Percentiles rank a stretch among this genome's conserved stretches.
Evolutionary conservation across 2,888 invertebrate genomes (phyloP).

Genomic region (Pachydiplax longipennis): DNA sequence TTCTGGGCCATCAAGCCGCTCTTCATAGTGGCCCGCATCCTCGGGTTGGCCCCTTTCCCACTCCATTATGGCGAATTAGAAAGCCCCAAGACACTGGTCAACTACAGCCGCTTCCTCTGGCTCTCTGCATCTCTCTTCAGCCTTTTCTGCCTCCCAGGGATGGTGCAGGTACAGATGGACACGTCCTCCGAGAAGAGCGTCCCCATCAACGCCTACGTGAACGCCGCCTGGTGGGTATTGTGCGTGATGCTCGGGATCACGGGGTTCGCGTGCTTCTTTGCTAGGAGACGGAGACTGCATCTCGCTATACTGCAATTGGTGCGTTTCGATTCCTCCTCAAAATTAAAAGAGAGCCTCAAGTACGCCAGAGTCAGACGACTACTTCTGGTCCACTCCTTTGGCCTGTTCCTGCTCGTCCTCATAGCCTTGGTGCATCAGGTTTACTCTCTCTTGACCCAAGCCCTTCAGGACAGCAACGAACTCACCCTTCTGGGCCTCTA

Average conservation of each 20-base stretch:
- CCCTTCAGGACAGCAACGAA: constrained; percentile 13
- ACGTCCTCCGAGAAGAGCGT: neutral
- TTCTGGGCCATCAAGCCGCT: constrained; percentile 10
- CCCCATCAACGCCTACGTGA: constrained; percentile 20
- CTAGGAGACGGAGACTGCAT: neutral
- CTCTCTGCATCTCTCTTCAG: neutral
- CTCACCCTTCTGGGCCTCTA: constrained; percentile 13
- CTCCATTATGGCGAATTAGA: neutral
- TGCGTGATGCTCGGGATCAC: neutral
- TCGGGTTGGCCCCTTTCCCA: neutral
- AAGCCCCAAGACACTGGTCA: neutral
- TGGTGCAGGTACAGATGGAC: constrained; percentile 4
- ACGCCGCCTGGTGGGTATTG: constrained; percentile 10
- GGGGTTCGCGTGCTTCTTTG: neutral
- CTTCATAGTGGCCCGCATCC: neutral
- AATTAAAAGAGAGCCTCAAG: neutral
- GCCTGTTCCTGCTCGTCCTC: neutral
- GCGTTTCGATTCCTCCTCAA: neutral
- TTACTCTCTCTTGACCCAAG: neutral
- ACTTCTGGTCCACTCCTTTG: neutral
- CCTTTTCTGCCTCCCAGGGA: neutral
- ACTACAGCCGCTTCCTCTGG: neutral
- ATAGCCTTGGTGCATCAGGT: constrained; percentile 2
- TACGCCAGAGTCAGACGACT: neutral
- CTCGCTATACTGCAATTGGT: neutral